phyloP scores from a whole-genome alignment of 2,888 invertebrate species.

The Sphaeridia pumilis region DNA sequence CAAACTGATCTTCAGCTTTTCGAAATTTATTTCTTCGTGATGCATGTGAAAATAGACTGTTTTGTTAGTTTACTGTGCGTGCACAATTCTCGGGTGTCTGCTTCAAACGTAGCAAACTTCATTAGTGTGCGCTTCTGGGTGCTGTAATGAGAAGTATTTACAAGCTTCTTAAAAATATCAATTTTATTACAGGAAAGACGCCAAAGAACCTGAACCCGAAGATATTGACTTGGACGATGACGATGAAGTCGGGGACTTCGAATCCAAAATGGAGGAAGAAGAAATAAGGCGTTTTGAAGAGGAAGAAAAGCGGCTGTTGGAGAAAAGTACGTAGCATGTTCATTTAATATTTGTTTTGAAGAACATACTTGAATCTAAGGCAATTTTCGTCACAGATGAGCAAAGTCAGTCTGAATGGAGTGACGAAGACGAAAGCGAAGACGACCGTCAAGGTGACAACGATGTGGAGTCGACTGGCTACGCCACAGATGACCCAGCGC shows the following conservation, averaged over 20 bases:
- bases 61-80: too few relatives aligned
- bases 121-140: too few relatives aligned
- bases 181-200: conserved; percentile 33
- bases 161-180: too few relatives aligned
- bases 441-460: conserved; percentile 51
- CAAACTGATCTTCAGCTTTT: too few relatives aligned
- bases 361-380: background rate
- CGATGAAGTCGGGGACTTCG: conserved; percentile 32
- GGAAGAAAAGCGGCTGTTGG: conserved; percentile 41
- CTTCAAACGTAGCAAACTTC: too few relatives aligned
- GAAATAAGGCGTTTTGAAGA: conserved; percentile 46
- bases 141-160: too few relatives aligned
- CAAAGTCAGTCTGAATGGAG: conserved; percentile 75
- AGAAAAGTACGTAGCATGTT: conserved; percentile 23
- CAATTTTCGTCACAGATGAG: conserved; percentile 32
- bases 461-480: conserved; percentile 61
- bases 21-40: too few relatives aligned
- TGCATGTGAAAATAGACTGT: too few relatives aligned
- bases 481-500: conserved; percentile 74
- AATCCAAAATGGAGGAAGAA: conserved; percentile 35
- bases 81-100: too few relatives aligned
- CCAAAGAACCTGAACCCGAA: conserved; percentile 39
- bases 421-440: conserved; percentile 53
- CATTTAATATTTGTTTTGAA: background rate
- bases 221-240: conserved; percentile 38